Evolutionary conservation across 1,140 invertebrate genomes (phyloP).

Genomic region (Drosophila baimaii): DNA sequence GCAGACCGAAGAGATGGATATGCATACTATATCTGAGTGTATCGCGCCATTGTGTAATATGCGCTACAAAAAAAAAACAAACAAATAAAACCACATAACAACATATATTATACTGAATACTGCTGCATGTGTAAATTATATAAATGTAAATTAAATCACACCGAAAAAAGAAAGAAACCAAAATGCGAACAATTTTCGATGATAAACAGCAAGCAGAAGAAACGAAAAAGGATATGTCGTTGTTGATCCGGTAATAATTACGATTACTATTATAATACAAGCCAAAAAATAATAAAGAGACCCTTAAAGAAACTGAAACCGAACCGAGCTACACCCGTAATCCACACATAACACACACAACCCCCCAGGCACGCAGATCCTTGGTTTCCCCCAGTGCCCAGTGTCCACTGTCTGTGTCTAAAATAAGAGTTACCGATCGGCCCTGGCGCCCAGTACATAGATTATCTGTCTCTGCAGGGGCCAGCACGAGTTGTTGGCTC

Average conservation of each 20-base stretch:
- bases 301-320: conserved; percentile 52
- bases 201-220: conserved; percentile 49
- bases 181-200: conserved; percentile 57
- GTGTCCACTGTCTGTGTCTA: conserved; percentile 30
- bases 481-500: conserved; percentile 13
- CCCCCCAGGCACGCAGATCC: conserved; percentile 3
- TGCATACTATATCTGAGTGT: conserved; percentile 55
- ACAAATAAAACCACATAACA: conserved; percentile 35
- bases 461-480: conserved; percentile 18
- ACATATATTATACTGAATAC: conserved; percentile 47
- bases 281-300: conserved; percentile 71
- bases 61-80: conserved; percentile 67
- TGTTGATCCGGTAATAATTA: conserved; percentile 74
- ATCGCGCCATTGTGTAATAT: conserved; percentile 79
- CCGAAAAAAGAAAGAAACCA: conserved; percentile 6
- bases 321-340: conserved; percentile 10
- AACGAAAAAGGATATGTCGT: conserved; percentile 34
- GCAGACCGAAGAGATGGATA: conserved; percentile 27
- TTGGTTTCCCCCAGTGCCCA: conserved; percentile 18
- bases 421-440: conserved; percentile 16
- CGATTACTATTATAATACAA: conserved; percentile 76
- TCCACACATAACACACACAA: conserved; percentile 17
- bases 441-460: conserved; percentile 23
- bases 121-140: conserved; percentile 74
- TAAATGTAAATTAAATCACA: conserved; percentile 59